Evolutionary conservation across 2,888 invertebrate genomes (phyloP).

Genomic region (Amphimallon solstitiale): DNA sequence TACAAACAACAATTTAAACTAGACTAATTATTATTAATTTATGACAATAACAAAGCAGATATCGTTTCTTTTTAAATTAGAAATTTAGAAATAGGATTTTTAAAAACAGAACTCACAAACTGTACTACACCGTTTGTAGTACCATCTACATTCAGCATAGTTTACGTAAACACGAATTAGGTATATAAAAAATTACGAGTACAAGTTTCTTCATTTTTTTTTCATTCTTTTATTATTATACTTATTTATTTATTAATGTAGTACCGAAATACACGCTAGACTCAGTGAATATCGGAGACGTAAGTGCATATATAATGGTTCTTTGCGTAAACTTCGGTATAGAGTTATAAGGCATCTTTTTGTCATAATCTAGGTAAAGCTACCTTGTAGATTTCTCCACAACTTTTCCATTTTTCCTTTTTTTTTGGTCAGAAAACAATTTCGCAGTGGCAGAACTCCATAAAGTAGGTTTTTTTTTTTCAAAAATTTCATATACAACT

Average conservation of each 20-base stretch:
- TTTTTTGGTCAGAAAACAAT: slow-evolving; percentile 29
- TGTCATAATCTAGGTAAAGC: slow-evolving; percentile 54
- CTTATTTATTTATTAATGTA: slow-evolving; percentile 41
- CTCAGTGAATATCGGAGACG: slow-evolving; percentile 46
- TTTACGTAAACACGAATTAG: slow-evolving; percentile 38
- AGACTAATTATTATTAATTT: too few species aligned
- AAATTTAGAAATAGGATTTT: too few species aligned
- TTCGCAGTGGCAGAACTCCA: slow-evolving; percentile 31
- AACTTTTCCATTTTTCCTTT: slow-evolving; percentile 5
- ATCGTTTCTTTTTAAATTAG: too few species aligned
- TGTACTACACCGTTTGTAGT: slow-evolving; percentile 40
- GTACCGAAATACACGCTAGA: slow-evolving; percentile 46
- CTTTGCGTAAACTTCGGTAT: slow-evolving; percentile 52
- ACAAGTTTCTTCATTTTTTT: slow-evolving; percentile 10
- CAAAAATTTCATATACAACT: slow-evolving; percentile 23
- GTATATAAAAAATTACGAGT: slow-evolving; percentile 44
- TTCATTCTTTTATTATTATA: slow-evolving; percentile 28
- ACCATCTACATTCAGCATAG: slow-evolving; percentile 46
- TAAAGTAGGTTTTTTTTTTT: slow-evolving; percentile 36
- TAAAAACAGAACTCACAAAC: slow-evolving; percentile 24
- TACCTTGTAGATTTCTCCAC: slow-evolving; percentile 37
- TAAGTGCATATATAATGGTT: slow-evolving; percentile 49
- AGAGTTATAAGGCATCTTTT: slow-evolving; percentile 59
- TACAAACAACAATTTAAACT: too few species aligned
- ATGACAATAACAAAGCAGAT: too few species aligned